Percentiles rank a stretch among this genome's conserved stretches.
phyloP scores from a whole-genome alignment of 2,888 invertebrate genomes.

The Hartigia nigra region DNA sequence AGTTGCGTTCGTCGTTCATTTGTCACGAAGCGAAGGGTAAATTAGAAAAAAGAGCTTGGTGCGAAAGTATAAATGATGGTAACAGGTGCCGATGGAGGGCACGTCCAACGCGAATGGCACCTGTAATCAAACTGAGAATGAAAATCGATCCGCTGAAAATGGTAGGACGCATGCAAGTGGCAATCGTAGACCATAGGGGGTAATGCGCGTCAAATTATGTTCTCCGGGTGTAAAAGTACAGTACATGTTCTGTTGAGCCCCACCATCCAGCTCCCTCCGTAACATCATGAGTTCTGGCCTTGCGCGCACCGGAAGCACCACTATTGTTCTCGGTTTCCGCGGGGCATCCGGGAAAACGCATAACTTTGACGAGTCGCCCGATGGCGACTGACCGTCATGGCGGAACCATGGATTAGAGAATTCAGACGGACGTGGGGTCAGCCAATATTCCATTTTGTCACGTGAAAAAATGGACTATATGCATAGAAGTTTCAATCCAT shows the following conservation, averaged over 20 bases:
- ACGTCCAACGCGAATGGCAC: slow-evolving; percentile 55
- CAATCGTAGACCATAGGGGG: slow-evolving; percentile 10
- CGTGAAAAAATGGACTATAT: neutral
- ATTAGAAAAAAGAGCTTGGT: neutral
- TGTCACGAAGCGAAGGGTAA: neutral
- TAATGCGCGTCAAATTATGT: neutral
- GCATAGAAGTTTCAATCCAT: neutral
- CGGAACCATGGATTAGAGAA: slow-evolving; percentile 64
- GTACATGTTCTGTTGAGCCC: neutral
- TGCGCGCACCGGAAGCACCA: slow-evolving; percentile 57
- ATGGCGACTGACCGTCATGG: slow-evolving; percentile 36
- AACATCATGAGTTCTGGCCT: slow-evolving; percentile 51
- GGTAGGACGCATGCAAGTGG: slow-evolving; percentile 11
- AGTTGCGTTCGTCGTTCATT: neutral
- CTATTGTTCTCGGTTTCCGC: slow-evolving; percentile 60
- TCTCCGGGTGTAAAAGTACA: neutral
- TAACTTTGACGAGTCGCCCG: slow-evolving; percentile 24
- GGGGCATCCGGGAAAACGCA: slow-evolving; percentile 63
- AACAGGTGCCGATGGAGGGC: slow-evolving; percentile 25
- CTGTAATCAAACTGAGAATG: slow-evolving; percentile 62
- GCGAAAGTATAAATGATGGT: neutral
- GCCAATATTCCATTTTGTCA: neutral
- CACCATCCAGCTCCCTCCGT: neutral
- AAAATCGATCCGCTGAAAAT: slow-evolving; percentile 41
- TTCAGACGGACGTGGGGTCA: slow-evolving; percentile 38